A percentile compares a stretch with the other conserved stretches of the same genome.
These are phyloP conservation scores for Taenaris catops DNA, from an alignment of 2,888 invertebrate genomes.

Conservation along the genomic window DNA sequence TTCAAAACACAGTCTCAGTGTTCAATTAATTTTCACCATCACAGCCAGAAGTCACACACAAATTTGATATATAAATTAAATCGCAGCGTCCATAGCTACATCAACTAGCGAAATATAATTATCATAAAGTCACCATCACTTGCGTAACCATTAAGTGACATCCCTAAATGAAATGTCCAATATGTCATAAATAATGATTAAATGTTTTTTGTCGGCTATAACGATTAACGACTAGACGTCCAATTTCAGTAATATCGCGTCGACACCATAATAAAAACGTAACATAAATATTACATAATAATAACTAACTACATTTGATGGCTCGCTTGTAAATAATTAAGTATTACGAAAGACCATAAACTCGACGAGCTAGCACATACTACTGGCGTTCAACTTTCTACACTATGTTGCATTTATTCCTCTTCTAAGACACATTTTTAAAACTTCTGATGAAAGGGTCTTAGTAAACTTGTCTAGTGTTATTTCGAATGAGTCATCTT, in stretches of 20 bases:
- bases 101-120: neutral
- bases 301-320: slow-evolving; percentile 28
- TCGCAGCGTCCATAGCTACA: too few species aligned
- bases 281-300: slow-evolving; percentile 36
- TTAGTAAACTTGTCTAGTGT: too few species aligned
- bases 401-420: too few species aligned
- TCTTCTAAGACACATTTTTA: too few species aligned
- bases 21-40: too few species aligned
- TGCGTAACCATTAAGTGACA: slow-evolving; percentile 19
- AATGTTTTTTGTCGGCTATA: slow-evolving; percentile 34
- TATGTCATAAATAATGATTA: slow-evolving; percentile 37
- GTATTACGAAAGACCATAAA: slow-evolving; percentile 10
- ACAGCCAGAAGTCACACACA: too few species aligned
- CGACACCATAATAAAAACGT: slow-evolving; percentile 36
- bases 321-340: slow-evolving; percentile 35
- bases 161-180: slow-evolving; percentile 29
- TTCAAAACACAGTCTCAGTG: too few species aligned
- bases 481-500: too few species aligned
- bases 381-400: neutral
- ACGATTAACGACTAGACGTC: slow-evolving; percentile 31
- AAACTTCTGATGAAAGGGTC: too few species aligned
- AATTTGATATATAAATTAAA: too few species aligned
- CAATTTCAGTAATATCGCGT: slow-evolving; percentile 36
- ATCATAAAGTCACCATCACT: neutral
- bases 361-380: neutral